phyloP scores from a whole-genome alignment of 2,113 vertebrate species.

The Eudorcas thomsonii region DNA sequence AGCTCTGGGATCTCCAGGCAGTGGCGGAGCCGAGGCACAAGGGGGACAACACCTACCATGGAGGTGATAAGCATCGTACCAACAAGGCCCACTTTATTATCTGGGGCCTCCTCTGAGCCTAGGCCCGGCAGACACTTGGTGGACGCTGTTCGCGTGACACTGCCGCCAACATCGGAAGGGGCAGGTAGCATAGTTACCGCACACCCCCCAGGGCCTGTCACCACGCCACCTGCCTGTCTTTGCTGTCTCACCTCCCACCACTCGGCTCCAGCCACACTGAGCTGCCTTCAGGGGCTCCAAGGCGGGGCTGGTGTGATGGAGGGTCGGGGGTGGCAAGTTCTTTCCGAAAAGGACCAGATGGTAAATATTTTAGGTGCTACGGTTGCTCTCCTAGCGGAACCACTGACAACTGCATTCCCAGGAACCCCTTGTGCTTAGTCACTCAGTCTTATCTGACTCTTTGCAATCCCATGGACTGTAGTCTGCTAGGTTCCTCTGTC shows the following conservation, averaged over 20 bases:
- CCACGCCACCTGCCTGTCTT: no score
- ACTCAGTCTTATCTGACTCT: not conserved
- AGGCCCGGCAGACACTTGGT: fast-evolving
- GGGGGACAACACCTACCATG: fast-evolving
- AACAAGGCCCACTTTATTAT: fast-evolving
- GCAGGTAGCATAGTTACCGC: fast-evolving
- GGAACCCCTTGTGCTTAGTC: not conserved
- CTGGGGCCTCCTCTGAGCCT: not conserved
- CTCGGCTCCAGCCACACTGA: no score
- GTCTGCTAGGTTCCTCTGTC: not conserved
- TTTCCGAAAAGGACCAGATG: no score
- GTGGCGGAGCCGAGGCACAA: fast-evolving
- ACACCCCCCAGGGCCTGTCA: no score
- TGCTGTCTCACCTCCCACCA: no score
- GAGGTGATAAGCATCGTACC: fast-evolving
- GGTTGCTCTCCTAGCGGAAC: no score
- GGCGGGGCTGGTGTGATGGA: no score
- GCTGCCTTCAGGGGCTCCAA: no score
- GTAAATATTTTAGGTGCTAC: no score
- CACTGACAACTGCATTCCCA: not conserved
- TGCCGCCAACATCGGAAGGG: no score
- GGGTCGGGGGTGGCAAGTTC: no score
- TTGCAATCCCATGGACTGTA: not conserved
- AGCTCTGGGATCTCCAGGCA: fast-evolving
- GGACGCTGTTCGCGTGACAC: fast-evolving